phyloP scores from a whole-genome alignment of 1,140 invertebrate species.

The Andrena cerasifolii region DNA sequence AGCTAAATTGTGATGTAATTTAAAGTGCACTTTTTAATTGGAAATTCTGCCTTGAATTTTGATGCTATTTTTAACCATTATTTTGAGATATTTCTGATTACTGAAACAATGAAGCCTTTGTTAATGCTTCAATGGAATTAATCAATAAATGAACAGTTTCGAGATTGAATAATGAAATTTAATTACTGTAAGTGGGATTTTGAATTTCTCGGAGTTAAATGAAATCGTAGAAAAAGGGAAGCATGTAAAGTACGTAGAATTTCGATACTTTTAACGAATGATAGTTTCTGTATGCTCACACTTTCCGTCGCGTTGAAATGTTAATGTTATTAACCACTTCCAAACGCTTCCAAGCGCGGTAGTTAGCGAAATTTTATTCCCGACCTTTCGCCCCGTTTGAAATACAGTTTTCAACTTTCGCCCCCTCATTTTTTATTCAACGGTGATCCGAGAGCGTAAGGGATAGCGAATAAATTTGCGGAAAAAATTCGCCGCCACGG shows the following conservation, averaged over 20 bases:
- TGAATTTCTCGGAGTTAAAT: too few relatives aligned
- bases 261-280: background rate
- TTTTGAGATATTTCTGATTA: too few relatives aligned
- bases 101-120: too few relatives aligned
- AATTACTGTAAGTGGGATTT: too few relatives aligned
- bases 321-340: background rate
- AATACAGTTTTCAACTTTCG: constrained; percentile 9
- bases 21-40: too few relatives aligned
- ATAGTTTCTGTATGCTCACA: background rate
- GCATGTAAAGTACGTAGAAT: background rate
- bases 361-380: constrained; percentile 5
- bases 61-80: too few relatives aligned
- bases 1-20: too few relatives aligned
- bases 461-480: constrained; percentile 1
- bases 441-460: background rate
- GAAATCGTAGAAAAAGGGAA: background rate
- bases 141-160: too few relatives aligned
- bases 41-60: too few relatives aligned
- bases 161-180: too few relatives aligned
- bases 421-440: background rate
- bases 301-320: too few relatives aligned
- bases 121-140: too few relatives aligned
- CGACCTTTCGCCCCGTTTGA: background rate
- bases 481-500: background rate
- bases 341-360: background rate